Evolutionary conservation across 2,797 vertebrate species (phyloP).

Genomic region (Hylomyscus alleni): DNA sequence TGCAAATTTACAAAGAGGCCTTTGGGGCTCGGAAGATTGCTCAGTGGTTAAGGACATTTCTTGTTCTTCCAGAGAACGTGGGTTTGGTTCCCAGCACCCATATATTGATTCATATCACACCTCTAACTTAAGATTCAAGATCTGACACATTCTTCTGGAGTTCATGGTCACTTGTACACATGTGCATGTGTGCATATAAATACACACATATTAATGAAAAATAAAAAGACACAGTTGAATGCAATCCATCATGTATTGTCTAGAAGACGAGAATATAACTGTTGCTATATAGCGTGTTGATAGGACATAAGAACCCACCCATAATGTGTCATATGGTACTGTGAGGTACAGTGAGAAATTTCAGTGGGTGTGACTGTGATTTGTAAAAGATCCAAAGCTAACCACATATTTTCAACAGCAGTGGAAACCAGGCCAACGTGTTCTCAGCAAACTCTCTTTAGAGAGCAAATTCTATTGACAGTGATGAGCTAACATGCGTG

Average conservation of each 20-base stretch:
- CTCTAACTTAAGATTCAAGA: not conserved
- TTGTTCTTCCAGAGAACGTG: not conserved
- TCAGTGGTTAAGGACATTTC: not conserved
- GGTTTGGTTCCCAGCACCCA: not conserved
- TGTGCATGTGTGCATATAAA: not conserved
- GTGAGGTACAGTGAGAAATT: not conserved
- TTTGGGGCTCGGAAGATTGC: no score
- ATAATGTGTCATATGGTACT: not conserved
- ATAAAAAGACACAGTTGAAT: not conserved
- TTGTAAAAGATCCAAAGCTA: not conserved
- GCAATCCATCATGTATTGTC: not conserved
- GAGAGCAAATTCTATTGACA: not conserved
- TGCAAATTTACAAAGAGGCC: not conserved
- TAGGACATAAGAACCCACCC: not conserved
- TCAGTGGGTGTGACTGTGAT: not conserved
- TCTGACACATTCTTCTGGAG: not conserved
- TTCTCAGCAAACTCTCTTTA: not conserved
- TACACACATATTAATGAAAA: not conserved
- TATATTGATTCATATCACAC: not conserved
- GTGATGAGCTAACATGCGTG: not conserved
- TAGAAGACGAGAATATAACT: not conserved
- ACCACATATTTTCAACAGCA: not conserved
- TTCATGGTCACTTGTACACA: not conserved
- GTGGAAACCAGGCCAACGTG: not conserved
- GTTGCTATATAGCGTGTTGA: not conserved